phyloP scores from a whole-genome alignment of 1,140 invertebrate genomes.

The Diprion similis region DNA sequence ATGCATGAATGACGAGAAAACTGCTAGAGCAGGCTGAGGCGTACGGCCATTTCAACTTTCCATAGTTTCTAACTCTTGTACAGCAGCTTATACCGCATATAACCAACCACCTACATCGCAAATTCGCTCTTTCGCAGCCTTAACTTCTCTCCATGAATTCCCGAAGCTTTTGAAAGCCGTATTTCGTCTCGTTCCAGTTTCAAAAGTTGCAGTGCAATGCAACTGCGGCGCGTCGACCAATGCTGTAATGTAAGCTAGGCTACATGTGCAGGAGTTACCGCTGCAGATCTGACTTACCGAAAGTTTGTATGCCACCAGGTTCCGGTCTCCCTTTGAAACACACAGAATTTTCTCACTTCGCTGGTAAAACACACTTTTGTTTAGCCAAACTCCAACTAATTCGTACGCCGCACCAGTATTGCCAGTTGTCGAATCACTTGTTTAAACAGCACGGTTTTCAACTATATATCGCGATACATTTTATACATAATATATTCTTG shows the following conservation, averaged over 20 bases:
- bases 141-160: not conserved
- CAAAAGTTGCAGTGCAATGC: not conserved
- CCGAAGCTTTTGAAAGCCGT: not conserved
- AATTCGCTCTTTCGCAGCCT: no score
- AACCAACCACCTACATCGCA: no score
- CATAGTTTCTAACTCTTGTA: no score
- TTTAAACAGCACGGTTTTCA: not conserved
- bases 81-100: no score
- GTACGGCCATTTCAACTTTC: no score
- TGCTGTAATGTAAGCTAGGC: not conserved
- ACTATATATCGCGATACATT: no score
- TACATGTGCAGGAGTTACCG: not conserved
- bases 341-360: constrained; percentile 1
- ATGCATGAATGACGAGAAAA: no score
- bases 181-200: constrained; percentile 4
- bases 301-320: not conserved
- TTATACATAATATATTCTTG: no score
- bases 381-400: not conserved
- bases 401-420: no score
- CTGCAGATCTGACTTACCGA: not conserved
- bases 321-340: constrained; percentile 1
- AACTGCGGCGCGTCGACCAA: not conserved
- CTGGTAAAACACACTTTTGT: not conserved
- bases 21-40: no score
- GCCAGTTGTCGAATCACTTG: not conserved